Base-by-base conservation (phyloP, 2,113 vertebrate genomes). In the Phycodurus eques region DNA sequence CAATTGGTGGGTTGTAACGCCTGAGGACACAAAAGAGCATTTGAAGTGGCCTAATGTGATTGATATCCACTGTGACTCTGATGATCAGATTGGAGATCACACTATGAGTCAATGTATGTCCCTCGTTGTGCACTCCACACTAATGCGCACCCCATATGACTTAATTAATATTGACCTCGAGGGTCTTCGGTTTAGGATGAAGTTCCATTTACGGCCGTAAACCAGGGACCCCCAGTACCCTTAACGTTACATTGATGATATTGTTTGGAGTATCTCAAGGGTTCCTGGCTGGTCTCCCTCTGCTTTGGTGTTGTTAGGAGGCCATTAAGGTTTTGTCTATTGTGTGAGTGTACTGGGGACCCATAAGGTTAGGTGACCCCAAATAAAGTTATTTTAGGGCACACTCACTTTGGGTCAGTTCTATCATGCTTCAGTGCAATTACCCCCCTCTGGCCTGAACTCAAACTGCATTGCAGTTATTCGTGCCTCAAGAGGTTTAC, bases 1-100 rank as follows among this genome's bases (percentile, higher is more conserved):
- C 68, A 82, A 79, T 43, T 56, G 71, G 72, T 68, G 73, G 63
- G 53, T 71, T 77, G 73, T 35, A 53, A n/a, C 70, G 56, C 60
- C 46, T 17, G 19, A 78, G 72, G 44, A 76, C 49, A 44, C 67
- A 59, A n/a, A 19, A 39, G 51, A 56, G 22, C 51, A 10, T 67
- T 44, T 67, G 12, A 68, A 74, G 72, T 57, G 43, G 44, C 22
- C 43, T 46, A 47, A 66, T 47, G 43, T 66, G 64, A 66, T 66
- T 66, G 64, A 66, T 66, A 65, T 46, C n/a, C 64, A 31, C 43
- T 31, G 63, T 15, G 43, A 66, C 64, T 27, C 43, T 27, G 64
- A 66, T 66, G 43, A 47, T 66, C 64, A 47, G 43, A 15, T 66
- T 31, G 22, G 42, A 46, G 20, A 12, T 65, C n/a, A 65, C 42